phyloP scores from a whole-genome alignment of 1,140 invertebrate species.

The Maniola jurtina region DNA sequence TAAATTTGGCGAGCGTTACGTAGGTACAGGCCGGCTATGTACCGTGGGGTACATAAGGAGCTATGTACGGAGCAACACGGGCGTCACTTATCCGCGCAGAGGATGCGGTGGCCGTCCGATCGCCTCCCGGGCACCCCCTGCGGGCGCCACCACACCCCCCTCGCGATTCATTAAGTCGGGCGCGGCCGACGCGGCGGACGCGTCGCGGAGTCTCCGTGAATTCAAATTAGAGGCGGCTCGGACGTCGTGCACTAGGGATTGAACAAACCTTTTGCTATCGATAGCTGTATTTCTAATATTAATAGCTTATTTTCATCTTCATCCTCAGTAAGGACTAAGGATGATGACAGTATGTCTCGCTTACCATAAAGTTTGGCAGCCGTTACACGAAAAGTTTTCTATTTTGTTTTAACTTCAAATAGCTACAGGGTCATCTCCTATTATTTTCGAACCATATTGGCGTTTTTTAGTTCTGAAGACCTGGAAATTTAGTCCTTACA shows the following conservation, averaged over 20 bases:
- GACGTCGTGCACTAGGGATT: constrained; percentile 69
- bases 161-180: constrained; percentile 78
- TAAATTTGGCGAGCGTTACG: constrained; percentile 77
- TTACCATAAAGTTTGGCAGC: no score
- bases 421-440: no score
- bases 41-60: constrained; percentile 65
- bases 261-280: constrained; percentile 16
- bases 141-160: constrained; percentile 46
- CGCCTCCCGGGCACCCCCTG: constrained; percentile 46
- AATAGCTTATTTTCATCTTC: no score
- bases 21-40: constrained; percentile 73
- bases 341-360: no score
- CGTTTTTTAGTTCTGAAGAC: no score
- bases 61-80: constrained; percentile 71
- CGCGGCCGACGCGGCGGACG: constrained; percentile 75
- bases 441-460: no score
- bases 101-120: constrained; percentile 74
- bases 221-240: constrained; percentile 76
- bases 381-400: no score
- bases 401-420: no score
- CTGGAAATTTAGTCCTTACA: no score
- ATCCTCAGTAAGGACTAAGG: no score
- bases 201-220: constrained; percentile 76
- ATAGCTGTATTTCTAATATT: not conserved
- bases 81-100: constrained; percentile 77